Conservation (phyloP, 2,888 invertebrate genomes). For the Branchipolynoe longqiensis region DNA sequence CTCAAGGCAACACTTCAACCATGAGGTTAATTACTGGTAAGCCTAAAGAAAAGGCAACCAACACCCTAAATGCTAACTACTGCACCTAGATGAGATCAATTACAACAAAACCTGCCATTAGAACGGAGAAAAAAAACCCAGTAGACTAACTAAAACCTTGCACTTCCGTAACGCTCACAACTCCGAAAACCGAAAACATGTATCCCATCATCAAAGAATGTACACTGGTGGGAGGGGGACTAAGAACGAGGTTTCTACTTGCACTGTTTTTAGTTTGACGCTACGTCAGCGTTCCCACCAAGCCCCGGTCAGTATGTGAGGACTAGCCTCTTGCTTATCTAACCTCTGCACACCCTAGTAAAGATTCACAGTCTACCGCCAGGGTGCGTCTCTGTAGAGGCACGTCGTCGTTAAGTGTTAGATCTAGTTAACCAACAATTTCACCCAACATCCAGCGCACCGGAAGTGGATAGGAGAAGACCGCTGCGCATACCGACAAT, state of each 20-base stretch:
- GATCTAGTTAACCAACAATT: too few species aligned
- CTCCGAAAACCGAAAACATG: not conserved
- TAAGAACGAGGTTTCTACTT: slow-evolving; percentile 7
- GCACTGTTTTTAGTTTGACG: not conserved
- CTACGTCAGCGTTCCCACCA: too few species aligned
- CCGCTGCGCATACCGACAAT: too few species aligned
- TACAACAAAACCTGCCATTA: too few species aligned
- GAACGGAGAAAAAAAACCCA: too few species aligned
- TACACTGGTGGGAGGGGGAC: slow-evolving; percentile 35
- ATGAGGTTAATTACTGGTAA: too few species aligned
- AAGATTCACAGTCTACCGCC: slow-evolving; percentile 2
- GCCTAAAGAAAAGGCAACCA: not conserved
- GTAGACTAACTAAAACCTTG: too few species aligned
- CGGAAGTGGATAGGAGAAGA: too few species aligned
- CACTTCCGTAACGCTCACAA: too few species aligned
- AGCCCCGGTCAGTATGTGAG: slow-evolving; percentile 42
- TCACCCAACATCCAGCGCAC: too few species aligned
- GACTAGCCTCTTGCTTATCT: not conserved
- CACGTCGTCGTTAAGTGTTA: slow-evolving; percentile 49
- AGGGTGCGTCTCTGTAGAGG: slow-evolving; percentile 20
- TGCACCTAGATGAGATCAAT: slow-evolving; percentile 34
- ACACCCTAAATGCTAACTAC: not conserved
- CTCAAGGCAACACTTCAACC: too few species aligned
- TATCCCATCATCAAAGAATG: not conserved
- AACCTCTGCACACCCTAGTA: slow-evolving; percentile 5